A percentile compares a stretch with the other conserved stretches of the same genome.
phyloP scores from a whole-genome alignment of 1,140 invertebrate species.

The Hylyphantes graminicola region DNA sequence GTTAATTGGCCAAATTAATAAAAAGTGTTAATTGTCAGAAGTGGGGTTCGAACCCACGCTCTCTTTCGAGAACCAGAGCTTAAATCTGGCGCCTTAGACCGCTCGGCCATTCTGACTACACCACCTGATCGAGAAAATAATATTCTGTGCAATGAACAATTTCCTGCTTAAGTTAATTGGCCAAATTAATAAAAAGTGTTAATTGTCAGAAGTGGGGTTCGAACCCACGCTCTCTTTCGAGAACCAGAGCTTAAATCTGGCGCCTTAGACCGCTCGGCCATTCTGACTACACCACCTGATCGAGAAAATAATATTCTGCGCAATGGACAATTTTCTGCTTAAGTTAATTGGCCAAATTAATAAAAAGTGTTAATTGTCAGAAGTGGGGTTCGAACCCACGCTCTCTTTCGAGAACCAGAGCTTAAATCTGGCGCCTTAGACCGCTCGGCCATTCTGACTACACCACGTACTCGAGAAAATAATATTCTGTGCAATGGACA shows the following conservation, averaged over 20 bases:
- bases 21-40: slow-evolving; percentile 84
- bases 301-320: no score
- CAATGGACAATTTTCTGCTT: no score
- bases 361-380: no score
- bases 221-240: slow-evolving; percentile 86
- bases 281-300: slow-evolving; percentile 59
- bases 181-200: no score
- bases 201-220: slow-evolving; percentile 87
- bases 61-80: slow-evolving; percentile 81
- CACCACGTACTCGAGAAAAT: no score
- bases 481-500: no score
- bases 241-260: slow-evolving; percentile 74
- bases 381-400: slow-evolving; percentile 89
- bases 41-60: slow-evolving; percentile 89
- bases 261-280: slow-evolving; percentile 62
- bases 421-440: slow-evolving; percentile 63
- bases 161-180: no score
- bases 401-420: slow-evolving; percentile 84
- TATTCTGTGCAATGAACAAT: no score
- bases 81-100: slow-evolving; percentile 63
- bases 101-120: slow-evolving; percentile 61
- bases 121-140: no score
- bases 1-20: no score
- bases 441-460: slow-evolving; percentile 61
- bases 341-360: no score